These are phyloP conservation scores for Ichneumon xanthorius DNA, from an alignment of 2,888 invertebrate genomes.

Conservation along the genomic window DNA sequence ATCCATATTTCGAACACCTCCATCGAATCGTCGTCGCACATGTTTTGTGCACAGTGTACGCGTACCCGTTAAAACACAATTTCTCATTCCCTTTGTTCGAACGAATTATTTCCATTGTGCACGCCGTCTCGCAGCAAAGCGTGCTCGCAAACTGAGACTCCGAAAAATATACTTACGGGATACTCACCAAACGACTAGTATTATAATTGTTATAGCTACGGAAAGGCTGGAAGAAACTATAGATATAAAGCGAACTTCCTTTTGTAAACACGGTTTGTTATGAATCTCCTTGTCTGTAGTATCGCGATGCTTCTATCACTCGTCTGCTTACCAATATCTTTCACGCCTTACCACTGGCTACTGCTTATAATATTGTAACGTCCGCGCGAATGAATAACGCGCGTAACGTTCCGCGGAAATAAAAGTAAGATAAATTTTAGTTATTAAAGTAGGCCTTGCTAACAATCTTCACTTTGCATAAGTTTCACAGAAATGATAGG, in stretches of 20 bases:
- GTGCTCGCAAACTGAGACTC: constrained; percentile 19
- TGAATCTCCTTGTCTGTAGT: constrained; percentile 24
- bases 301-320: not conserved
- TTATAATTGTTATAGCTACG: constrained; percentile 2
- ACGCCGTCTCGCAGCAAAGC: constrained; percentile 5
- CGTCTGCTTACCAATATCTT: not conserved
- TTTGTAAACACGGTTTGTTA: constrained; percentile 23
- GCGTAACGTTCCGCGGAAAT: too few species aligned
- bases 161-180: constrained; percentile 13
- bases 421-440: not conserved
- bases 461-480: too few species aligned
- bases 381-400: too few species aligned
- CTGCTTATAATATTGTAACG: not conserved
- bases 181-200: constrained; percentile 8
- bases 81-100: constrained; percentile 14
- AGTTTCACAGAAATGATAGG: too few species aligned
- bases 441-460: not conserved
- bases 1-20: constrained; percentile 21
- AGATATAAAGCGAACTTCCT: constrained; percentile 24
- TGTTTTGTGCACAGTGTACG: constrained; percentile 28
- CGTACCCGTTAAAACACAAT: constrained; percentile 15
- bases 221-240: constrained; percentile 20
- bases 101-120: constrained; percentile 14
- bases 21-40: constrained; percentile 8
- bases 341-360: not conserved